Evolutionary conservation across 2,888 invertebrate species (phyloP).

Genomic region (Stenodema calcarata): DNA sequence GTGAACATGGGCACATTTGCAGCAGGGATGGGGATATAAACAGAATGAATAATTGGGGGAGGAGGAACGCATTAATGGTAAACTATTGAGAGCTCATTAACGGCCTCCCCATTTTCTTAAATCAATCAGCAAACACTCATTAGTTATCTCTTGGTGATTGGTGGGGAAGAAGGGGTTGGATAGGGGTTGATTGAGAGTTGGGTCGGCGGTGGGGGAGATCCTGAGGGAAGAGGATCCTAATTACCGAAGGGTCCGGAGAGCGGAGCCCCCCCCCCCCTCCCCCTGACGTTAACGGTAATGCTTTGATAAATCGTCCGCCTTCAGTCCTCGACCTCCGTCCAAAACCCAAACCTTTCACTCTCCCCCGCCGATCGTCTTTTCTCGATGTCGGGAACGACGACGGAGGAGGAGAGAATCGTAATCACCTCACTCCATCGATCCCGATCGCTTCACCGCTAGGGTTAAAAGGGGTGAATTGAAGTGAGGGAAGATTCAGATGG

Average conservation of each 20-base stretch:
- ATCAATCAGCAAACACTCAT: constrained; percentile 22
- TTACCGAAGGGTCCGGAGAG: background rate
- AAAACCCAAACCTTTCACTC: background rate
- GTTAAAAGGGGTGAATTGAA: background rate
- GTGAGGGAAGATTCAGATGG: background rate
- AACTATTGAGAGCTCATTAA: constrained; percentile 27
- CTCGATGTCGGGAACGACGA: background rate
- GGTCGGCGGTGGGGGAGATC: background rate
- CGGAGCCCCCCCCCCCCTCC: background rate
- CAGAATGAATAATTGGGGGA: background rate
- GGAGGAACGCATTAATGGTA: background rate
- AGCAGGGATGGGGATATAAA: background rate
- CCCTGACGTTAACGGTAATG: constrained; percentile 24
- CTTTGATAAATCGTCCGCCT: constrained; percentile 18
- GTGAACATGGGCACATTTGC: background rate
- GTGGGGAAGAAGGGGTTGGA: background rate
- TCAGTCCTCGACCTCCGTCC: background rate
- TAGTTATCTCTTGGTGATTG: background rate
- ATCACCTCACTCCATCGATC: background rate
- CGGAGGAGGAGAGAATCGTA: background rate
- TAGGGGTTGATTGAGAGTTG: background rate
- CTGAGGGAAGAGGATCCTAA: background rate
- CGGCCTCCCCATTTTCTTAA: constrained; percentile 25
- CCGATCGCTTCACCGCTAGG: background rate
- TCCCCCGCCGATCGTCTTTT: background rate